Base-by-base conservation (phyloP, 2,888 invertebrate species). In the Sminthurides aquaticus region DNA sequence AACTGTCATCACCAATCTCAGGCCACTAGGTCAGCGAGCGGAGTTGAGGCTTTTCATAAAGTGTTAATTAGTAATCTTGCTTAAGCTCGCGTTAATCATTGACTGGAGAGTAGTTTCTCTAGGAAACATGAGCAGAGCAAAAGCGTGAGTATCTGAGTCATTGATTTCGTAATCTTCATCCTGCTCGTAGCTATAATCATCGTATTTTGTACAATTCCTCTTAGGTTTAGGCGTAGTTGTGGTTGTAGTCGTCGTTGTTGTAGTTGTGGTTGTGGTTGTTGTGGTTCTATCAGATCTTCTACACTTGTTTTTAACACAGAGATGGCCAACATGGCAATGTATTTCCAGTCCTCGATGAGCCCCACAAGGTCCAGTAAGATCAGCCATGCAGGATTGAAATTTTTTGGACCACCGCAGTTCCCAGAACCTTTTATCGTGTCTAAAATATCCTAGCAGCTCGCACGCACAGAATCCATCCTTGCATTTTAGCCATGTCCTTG, bases 401-500 rank as follows among this genome's bases (percentile, higher is more conserved):
- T 62, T 24, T n/a, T 43, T 34, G n/a, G 48, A 48, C 62, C 62
- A 62, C 5, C n/a, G 1, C 1, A 62, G 20, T 2, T 2, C 48
- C 62, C 62, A 62, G 8, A 18, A 27, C 18, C 34, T 24, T 11
- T 62, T 55, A 15, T 62, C 62, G 48, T 62, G 55, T 25, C 49
- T 34, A 5, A 62, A 18, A 48, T 55, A 62, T 2, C 62, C 62
- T n/a, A 62, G 27, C 1, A 62, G 56, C 27, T 62, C 62, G 27
- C 62, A 62, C 22, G 34, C 18, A 48, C 62, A 62, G 27, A 56
- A 56, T 28, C 25, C 25, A 15, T 29, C 49, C 22, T 28, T 26
- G 43, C 62, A 62, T 5, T 26, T 55, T 15, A 62, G 27, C 62
- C 62, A 62, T n/a, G 55, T 62, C n/a, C 62, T 34, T 2, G 62